phyloP scores from a whole-genome alignment of 2,888 invertebrate species.

The Polietes domitor region DNA sequence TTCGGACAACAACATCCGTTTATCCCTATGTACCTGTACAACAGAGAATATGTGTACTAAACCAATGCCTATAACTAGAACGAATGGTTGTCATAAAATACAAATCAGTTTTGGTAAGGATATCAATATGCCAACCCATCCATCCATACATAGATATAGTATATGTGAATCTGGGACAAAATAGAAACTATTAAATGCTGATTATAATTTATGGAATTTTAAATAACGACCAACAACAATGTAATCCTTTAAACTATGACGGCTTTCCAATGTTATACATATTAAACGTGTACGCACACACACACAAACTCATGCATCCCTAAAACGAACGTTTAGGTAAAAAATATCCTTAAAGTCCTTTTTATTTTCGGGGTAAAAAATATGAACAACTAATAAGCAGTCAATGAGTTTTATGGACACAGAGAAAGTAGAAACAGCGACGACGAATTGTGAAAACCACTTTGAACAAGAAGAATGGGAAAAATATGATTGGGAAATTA shows the following conservation, averaged over 20 bases:
- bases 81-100: not conserved
- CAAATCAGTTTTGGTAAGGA: too few relatives aligned
- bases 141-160: too few relatives aligned
- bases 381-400: not conserved
- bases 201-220: constrained; percentile 29
- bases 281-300: not conserved
- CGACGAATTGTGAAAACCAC: not conserved
- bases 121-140: too few relatives aligned
- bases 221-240: not conserved
- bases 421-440: not conserved
- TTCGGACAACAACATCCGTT: too few relatives aligned
- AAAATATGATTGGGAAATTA: constrained; percentile 11
- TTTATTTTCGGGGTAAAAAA: not conserved
- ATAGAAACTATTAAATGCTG: not conserved
- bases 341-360: constrained; percentile 1
- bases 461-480: not conserved
- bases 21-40: not conserved
- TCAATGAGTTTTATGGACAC: constrained; percentile 1
- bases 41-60: not conserved
- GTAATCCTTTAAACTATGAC: not conserved
- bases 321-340: constrained; percentile 3
- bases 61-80: not conserved
- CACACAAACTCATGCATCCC: not conserved
- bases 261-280: not conserved
- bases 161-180: too few relatives aligned